Base-by-base conservation (phyloP, 2,888 invertebrate species). In the Oxyteleia sp. region DNA sequence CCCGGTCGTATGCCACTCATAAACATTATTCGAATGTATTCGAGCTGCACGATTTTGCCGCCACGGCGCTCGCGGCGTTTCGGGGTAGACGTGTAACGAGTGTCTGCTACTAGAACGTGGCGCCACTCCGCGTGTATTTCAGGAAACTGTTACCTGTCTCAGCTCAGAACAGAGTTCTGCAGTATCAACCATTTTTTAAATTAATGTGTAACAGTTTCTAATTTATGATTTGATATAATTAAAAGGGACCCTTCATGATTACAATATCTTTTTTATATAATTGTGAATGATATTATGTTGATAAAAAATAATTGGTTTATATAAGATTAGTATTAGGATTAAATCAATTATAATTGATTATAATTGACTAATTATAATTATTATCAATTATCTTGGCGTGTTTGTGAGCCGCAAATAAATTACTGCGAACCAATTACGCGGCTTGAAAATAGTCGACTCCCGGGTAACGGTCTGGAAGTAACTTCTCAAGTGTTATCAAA, bases 291-390 rank as follows among this genome's bases (percentile, higher is more conserved):
- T n/a, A n/a, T n/a, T n/a, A n/a, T n/a, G n/a, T n/a, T n/a, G n/a
- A n/a, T n/a, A n/a, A n/a, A n/a, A n/a, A n/a, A n/a, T n/a, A n/a
- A n/a, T n/a, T n/a, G n/a, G n/a, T n/a, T n/a, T n/a, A n/a, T n/a
- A n/a, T n/a, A n/a, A n/a, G n/a, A n/a, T n/a, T n/a, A n/a, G n/a
- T n/a, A n/a, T n/a, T n/a, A n/a, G n/a, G n/a, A n/a, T n/a, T n/a
- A n/a, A n/a, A n/a, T n/a, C n/a, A n/a, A n/a, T n/a, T n/a, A n/a
- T n/a, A n/a, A n/a, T n/a, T n/a, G n/a, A n/a, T n/a, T n/a, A n/a
- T n/a, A n/a, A n/a, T n/a, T n/a, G n/a, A n/a, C n/a, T n/a, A 55
- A 71, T 79, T 71, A 64, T 49, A 79, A 71, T 79, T 38, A 79
- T 59, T 64, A 72, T 57, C 68, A 59, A 57, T 79, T 66, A 66